A percentile compares a stretch with the other conserved stretches of the same genome.
Conservation (phyloP, 1,140 invertebrate species). For the Sweltsa coloradensis region DNA sequence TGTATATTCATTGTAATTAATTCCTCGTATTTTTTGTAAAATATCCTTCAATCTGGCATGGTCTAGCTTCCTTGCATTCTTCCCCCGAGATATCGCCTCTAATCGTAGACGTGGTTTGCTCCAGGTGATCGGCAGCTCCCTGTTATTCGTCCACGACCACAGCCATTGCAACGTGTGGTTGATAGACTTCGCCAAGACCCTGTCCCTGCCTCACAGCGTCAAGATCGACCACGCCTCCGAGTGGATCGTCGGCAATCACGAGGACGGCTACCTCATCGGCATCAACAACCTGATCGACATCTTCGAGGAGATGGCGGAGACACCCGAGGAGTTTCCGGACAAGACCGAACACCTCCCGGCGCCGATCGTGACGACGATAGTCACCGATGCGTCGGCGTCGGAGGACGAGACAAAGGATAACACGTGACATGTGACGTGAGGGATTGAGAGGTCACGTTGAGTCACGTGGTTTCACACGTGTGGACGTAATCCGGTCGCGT, state of each 20-base stretch:
- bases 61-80: no score
- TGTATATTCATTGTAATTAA: no score
- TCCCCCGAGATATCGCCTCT: no score
- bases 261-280: constrained; percentile 94
- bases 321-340: not conserved
- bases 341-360: not conserved
- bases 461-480: no score
- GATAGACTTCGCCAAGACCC: constrained; percentile 97
- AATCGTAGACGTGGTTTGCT: no score
- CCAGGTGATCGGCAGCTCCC: constrained; percentile 87
- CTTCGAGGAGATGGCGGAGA: constrained; percentile 42
- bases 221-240: constrained; percentile 64
- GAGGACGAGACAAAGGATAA: no score
- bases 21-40: no score
- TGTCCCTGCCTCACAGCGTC: constrained; percentile 60
- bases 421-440: no score
- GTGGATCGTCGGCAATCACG: constrained; percentile 96
- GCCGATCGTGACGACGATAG: not conserved
- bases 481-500: no score
- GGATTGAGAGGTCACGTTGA: no score
- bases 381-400: constrained; percentile 4
- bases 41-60: no score
- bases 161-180: constrained; percentile 85
- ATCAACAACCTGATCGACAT: constrained; percentile 89
- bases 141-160: constrained; percentile 91